A percentile compares a stretch with the other conserved stretches of the same genome.
Conservation (phyloP, 2,113 vertebrate genomes). For the Glaucidium brasilianum region DNA sequence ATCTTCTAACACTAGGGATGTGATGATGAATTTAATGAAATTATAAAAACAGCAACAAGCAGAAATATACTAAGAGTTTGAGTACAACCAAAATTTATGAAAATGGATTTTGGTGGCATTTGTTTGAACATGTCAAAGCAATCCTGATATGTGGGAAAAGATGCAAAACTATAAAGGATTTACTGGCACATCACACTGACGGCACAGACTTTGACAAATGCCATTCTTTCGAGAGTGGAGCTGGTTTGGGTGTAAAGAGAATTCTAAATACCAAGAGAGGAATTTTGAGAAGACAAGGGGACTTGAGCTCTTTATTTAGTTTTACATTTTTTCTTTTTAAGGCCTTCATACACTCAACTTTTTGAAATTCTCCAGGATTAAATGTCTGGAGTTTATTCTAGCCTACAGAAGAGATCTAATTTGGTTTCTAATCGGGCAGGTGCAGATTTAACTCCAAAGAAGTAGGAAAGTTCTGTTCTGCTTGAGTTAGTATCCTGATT, state of each 20-base stretch:
- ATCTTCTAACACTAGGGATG: neutral
- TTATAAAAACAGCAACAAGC: neutral
- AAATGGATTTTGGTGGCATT: neutral
- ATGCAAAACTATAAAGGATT: conserved; percentile 25
- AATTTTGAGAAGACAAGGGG: neutral
- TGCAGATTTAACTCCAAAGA: neutral
- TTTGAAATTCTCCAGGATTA: neutral
- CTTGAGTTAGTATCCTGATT: neutral
- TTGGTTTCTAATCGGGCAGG: neutral
- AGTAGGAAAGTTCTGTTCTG: neutral
- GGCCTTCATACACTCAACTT: neutral
- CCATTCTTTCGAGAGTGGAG: neutral
- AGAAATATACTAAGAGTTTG: neutral
- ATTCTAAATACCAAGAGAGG: neutral
- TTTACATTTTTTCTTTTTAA: neutral
- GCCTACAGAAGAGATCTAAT: neutral
- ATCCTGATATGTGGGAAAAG: conserved; percentile 11
- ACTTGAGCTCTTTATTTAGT: conserved; percentile 11
- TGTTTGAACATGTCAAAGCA: conserved; percentile 32
- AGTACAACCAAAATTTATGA: neutral
- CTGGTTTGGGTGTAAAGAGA: neutral
- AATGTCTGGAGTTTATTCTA: neutral
- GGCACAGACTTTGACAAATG: conserved; percentile 22
- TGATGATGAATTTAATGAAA: neutral
- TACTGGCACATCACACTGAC: conserved; percentile 8